Evolutionary conservation across 2,113 vertebrate genomes (phyloP), one percentile per base, ranked within the genome.

Genomic region (Arvicanthis niloticus): DNA sequence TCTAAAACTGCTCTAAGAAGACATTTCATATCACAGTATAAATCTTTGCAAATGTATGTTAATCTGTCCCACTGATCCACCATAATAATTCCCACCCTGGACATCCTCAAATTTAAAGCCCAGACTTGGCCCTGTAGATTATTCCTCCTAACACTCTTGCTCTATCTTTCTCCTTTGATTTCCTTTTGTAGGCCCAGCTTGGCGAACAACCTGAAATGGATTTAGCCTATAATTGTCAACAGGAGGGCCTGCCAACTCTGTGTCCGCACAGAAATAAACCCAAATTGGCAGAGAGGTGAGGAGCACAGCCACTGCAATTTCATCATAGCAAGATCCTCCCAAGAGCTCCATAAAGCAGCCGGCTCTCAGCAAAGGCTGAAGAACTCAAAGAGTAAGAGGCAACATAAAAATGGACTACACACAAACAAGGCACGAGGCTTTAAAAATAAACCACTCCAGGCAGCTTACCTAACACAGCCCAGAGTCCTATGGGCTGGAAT

Each of bases 191-290:
- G 48, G 77, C 15, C 15, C 9, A 62, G 76, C 65, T 60, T 88
- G 81, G 81, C 60, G 19, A 93, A 91, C 16, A 89, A 78, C 77
- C 53, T 42, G 60, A 95, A 93, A 95, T 65, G 53, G 84, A 95
- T 93, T 95, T 90, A 60, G 91, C 60, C n/a, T 92, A 7, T 60
- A 96, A 89, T 87, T 89, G 80, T 93, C 93, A 96, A 91, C 84
- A 95, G 53, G 45, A 82, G 29, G 73, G 48, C 92, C 6, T 16
- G 96, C 72, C 93, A 97, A 67, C 86, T 82, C 93, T 51, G 21
- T n/a, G 29, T 85, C 89, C 65, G 42, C 58, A 91, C 91, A 96
- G 91, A 96, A 96, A 91, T 92, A 96, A 96, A 96, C 58, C 42
- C 86, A 90, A 94, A 81, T 40, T 96, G 96, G 93, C 88, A 92